Evolutionary conservation across 2,888 invertebrate genomes (phyloP), one percentile per base, ranked within the genome.

Genomic region (Eumerus sabulonum): DNA sequence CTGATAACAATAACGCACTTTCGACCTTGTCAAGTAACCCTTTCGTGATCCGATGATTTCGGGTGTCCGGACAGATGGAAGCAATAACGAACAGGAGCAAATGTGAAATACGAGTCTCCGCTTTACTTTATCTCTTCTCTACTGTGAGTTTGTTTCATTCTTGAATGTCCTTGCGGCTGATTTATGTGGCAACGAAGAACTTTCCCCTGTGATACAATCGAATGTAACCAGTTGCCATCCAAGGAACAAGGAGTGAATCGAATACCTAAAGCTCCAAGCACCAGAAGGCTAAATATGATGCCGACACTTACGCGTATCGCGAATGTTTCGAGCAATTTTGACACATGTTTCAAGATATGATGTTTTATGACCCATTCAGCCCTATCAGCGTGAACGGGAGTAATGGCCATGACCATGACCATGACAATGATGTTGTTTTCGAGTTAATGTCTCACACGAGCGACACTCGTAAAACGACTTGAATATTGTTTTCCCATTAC

Each of bases 391-490:
- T 7, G 3, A 27, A 27, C 27, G 7, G 3, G 27, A 27, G 3
- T 27, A 27, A 27, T 27, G 27, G 27, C 27, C 27, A 27, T 4
- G 27, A 7, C 27, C 27, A 7, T 27, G 27, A 27, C 27, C 27
- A 7, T 27, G 27, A 7, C 27, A 27, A 27, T 27, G 27, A 7
- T 27, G 27, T 27, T 27, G 7, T n/a, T n/a, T n/a, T 27, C 13
- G 14, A 40, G 62, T 11, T 71, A 71, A 71, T 62, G 56, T 56
- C 9, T 62, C 12, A 56, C 62, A 71, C 62, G 56, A 62, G 71
- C 36, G 14, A 36, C 16, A 36, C 48, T 50, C 62, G 48, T 71
- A 63, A 71, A 71, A 63, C 14, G 54, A 47, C 47, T 62, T 54
- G 47, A 44, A 42, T 54, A 62, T 54, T 62, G 70, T 48, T 42